phyloP scores from a whole-genome alignment of 2,888 invertebrate genomes.

The Pristionchus exspectatus region DNA sequence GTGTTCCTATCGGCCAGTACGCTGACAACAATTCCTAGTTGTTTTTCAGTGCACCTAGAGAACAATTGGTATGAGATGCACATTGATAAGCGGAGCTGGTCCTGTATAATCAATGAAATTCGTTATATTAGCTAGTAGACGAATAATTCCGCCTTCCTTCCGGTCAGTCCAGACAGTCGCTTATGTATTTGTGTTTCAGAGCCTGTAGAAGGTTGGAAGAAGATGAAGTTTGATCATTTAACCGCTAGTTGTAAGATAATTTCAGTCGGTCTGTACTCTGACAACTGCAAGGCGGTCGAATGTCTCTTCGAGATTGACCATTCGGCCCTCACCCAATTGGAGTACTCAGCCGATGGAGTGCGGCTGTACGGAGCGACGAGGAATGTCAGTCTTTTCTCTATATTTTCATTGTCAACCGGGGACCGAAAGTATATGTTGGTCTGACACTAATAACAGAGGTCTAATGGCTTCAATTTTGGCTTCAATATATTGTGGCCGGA shows the following conservation, averaged over 20 bases:
- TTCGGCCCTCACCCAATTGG: slow-evolving; percentile 50
- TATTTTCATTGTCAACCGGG: neutral
- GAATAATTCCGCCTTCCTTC: too few relatives aligned
- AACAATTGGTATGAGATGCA: too few relatives aligned
- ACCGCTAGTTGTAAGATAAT: too few relatives aligned
- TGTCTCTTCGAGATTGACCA: slow-evolving; percentile 51
- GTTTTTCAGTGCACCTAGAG: neutral
- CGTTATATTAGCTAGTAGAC: neutral
- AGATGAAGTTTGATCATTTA: too few relatives aligned
- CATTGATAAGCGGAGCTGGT: neutral
- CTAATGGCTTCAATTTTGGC: too few relatives aligned
- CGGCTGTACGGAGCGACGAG: slow-evolving; percentile 56
- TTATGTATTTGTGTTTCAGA: too few relatives aligned
- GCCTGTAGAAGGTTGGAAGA: too few relatives aligned
- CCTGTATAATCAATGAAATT: neutral
- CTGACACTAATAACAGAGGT: neutral
- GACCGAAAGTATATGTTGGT: neutral
- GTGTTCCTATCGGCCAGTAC: too few relatives aligned
- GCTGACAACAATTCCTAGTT: neutral
- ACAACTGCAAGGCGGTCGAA: slow-evolving; percentile 36
- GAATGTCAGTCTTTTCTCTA: slow-evolving; percentile 54
- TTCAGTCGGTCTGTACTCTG: slow-evolving; percentile 56
- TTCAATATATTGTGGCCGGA: too few relatives aligned
- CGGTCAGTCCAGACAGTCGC: too few relatives aligned
- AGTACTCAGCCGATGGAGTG: slow-evolving; percentile 56